Percentiles rank a stretch among this genome's conserved stretches.
Conservation (phyloP, 1,140 invertebrate genomes). For the Rhopalosiphum maidis region DNA sequence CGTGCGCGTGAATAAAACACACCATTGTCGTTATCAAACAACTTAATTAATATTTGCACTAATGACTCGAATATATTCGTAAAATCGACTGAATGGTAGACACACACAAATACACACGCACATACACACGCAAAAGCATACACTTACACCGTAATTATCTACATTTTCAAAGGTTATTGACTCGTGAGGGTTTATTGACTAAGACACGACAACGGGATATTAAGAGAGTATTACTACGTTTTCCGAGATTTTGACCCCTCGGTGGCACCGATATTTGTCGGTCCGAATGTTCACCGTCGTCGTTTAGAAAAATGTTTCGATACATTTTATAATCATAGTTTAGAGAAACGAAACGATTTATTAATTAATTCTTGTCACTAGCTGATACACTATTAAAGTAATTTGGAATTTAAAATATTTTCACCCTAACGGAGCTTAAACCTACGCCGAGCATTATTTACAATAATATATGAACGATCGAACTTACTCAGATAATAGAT, state of each 20-base stretch:
- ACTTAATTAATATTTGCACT: slow-evolving; percentile 28
- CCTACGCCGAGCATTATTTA: background rate
- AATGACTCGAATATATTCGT: background rate
- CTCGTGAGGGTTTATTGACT: background rate
- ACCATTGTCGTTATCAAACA: slow-evolving; percentile 16
- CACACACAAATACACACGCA: background rate
- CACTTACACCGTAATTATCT: background rate
- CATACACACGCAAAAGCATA: background rate
- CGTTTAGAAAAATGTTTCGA: background rate
- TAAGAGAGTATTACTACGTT: background rate
- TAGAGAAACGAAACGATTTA: background rate
- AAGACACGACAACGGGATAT: background rate
- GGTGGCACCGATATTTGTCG: background rate
- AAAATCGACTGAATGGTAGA: background rate
- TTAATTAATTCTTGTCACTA: background rate
- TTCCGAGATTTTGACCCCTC: background rate
- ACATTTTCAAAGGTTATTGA: slow-evolving; percentile 50
- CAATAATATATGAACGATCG: background rate
- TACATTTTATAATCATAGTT: background rate
- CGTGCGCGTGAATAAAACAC: background rate
- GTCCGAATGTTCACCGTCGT: background rate
- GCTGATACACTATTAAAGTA: background rate
- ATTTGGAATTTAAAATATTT: background rate
- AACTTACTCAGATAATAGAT: slow-evolving; percentile 16
- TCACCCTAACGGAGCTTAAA: background rate